phyloP scores from a whole-genome alignment of 2,888 invertebrate genomes.

The Ophion ventricosus region DNA sequence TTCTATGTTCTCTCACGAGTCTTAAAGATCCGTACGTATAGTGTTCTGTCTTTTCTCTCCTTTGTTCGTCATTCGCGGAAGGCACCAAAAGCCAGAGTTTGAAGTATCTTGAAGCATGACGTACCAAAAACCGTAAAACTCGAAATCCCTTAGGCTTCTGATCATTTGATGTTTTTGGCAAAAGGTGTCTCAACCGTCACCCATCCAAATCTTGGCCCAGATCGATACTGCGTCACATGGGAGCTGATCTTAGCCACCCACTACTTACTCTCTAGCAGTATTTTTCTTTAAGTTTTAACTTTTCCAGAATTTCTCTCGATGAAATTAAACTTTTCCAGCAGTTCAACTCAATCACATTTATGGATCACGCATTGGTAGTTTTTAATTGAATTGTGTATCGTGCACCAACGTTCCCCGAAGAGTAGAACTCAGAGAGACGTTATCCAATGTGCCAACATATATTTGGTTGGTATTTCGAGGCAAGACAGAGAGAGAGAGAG shows the following conservation, averaged over 20 bases:
- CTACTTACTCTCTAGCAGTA: too few relatives aligned
- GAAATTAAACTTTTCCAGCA: neutral
- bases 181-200: too few relatives aligned
- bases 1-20: neutral
- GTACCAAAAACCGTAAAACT: too few relatives aligned
- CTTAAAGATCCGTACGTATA: neutral
- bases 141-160: too few relatives aligned
- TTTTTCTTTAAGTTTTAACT: too few relatives aligned
- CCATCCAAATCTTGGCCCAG: too few relatives aligned
- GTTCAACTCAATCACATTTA: constrained; percentile 4
- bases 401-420: constrained; percentile 10
- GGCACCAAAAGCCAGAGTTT: too few relatives aligned
- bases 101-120: too few relatives aligned
- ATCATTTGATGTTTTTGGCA: too few relatives aligned
- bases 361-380: neutral
- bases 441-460: constrained; percentile 33
- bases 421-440: constrained; percentile 26
- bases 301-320: neutral
- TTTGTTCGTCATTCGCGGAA: neutral
- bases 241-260: too few relatives aligned
- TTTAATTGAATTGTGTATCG: constrained; percentile 54
- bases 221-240: too few relatives aligned
- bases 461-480: constrained; percentile 36
- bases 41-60: neutral
- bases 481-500: constrained; percentile 38